phyloP scores from a whole-genome alignment of 2,797 vertebrate genomes.

The Acanthurus leucopareius region DNA sequence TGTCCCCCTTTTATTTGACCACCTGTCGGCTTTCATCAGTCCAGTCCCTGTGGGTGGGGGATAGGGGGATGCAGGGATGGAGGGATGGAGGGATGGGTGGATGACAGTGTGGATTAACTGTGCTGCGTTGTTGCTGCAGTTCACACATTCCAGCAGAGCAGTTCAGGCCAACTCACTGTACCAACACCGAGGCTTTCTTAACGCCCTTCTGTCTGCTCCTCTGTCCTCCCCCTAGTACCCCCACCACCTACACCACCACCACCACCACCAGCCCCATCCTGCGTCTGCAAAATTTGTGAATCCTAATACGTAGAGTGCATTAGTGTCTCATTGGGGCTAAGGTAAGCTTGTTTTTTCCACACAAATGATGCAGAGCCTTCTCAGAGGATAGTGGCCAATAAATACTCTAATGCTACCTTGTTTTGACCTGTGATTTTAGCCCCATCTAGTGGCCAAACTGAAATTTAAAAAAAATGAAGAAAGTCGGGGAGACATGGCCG shows the following conservation, averaged over 20 bases:
- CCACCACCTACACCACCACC: not conserved
- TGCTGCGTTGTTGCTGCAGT: slow-evolving; percentile 80
- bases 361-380: slow-evolving; percentile 15
- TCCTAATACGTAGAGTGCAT: not conserved
- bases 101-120: slow-evolving; percentile 81
- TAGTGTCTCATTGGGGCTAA: not conserved
- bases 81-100: slow-evolving; percentile 39
- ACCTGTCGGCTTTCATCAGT: slow-evolving; percentile 60
- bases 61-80: not conserved
- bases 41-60: not conserved
- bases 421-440: not conserved
- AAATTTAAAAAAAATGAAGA: not conserved
- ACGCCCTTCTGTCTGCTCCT: slow-evolving; percentile 19
- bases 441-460: slow-evolving; percentile 42
- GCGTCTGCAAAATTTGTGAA: too few relatives aligned
- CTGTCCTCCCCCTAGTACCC: slow-evolving; percentile 13
- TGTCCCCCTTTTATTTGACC: slow-evolving; percentile 41
- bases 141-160: slow-evolving; percentile 81
- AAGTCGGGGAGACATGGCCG: slow-evolving; percentile 3
- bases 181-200: slow-evolving; percentile 64
- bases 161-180: slow-evolving; percentile 57
- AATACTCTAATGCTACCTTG: not conserved
- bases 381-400: not conserved
- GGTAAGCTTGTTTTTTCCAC: slow-evolving; percentile 19
- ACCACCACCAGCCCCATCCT: too few relatives aligned